Base-by-base conservation (phyloP, 92 coral and sea anemone species). In the Zoanthus solanderi region DNA sequence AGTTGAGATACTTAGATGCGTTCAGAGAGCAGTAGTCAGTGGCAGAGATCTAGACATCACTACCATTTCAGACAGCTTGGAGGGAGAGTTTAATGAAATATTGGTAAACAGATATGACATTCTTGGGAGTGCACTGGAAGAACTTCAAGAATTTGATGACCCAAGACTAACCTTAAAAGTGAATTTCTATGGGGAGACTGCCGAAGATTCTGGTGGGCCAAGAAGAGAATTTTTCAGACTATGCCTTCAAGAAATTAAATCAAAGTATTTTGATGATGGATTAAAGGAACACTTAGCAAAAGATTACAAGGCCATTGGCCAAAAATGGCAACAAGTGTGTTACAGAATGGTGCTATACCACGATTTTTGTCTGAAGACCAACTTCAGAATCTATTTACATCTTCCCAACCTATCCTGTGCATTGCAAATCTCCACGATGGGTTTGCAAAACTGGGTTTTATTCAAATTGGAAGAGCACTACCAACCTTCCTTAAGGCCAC, bases 21-120 rank as follows among this genome's bases (percentile, higher is more conserved):
- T 44, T 71, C 76, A 71, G 32, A 71, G 76, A 9, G 76, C 76
- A 71, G 76, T 71, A 71, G 76, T 15, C 48, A 8, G 13, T 9
- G 76, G 76, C 76, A 71, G 76, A 71, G 76, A 71, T 71, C 76
- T 71, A 71, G 76, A 71, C 76, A 71, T 71, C 76, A 71, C 76
- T 71, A 71, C 76, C 34, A 44, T 71, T 71, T 71, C 47, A 71
- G 76, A 71, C 48, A 71, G 76, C 34, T 71, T 71, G 76, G 34
- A 34, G 31, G 76, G 76, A 71, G 76, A 71, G 31, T 71, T 8
- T 44, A 71, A 15, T 71, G 76, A 71, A 71, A 71, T 71, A 71
- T 71, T 67, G 31, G 68, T 71, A 9, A 71, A 71, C n/a, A 37
- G 76, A 71, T 71, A 71, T 46, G n/a, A 15, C 76, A 71, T 71